Base-by-base conservation (phyloP, 1,140 invertebrate genomes). In the Pectinophora gossypiella region DNA sequence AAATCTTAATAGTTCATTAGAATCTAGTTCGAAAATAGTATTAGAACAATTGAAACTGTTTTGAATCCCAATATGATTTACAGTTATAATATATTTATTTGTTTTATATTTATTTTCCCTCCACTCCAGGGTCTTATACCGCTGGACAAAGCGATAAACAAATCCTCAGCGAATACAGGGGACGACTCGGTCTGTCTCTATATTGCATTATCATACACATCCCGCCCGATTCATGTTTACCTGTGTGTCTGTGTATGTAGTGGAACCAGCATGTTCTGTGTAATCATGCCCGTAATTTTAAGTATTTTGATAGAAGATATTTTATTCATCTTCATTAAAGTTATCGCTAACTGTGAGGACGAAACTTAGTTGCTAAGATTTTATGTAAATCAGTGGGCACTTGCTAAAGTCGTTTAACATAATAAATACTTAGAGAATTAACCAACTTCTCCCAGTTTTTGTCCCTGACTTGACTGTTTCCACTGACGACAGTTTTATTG, bases 141-240 rank as follows among this genome's bases (percentile, higher is more conserved):
- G 73, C 72, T 82, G 79, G 78, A 82, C 66, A 85, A 84, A 84
- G 80, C 78, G 71, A 85, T 82, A 72, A 85, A 80, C 78, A 78
- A 83, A 82, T 61, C 79, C 59, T 82, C 82, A 71, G 71, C 69
- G 71, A 73, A 73, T 67, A 71, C 72, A 72, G 72, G 73, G 72
- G 79, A 78, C 72, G 78, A 76, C 71, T 80, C 78, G 82, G 82
- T 85, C 82, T 83, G 82, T 82, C 79, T 83, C 78, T 69, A 59
- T 72, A 47, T 77, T 79, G 72, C 76, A 77, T 66, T 74, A 60
- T 74, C 68, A 74, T 70, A 68, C 72, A 65, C 50, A 60, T 64
- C 53, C 56, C 58, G 61, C 65, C 60, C 65, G 68, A 59, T 72
- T 72, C 72, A 84, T 77, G 74, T 78, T 72, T 69, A 54, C 72